Evolutionary conservation across 1,140 invertebrate species (phyloP).

Genomic region (Cyrtorhinus lividipennis): DNA sequence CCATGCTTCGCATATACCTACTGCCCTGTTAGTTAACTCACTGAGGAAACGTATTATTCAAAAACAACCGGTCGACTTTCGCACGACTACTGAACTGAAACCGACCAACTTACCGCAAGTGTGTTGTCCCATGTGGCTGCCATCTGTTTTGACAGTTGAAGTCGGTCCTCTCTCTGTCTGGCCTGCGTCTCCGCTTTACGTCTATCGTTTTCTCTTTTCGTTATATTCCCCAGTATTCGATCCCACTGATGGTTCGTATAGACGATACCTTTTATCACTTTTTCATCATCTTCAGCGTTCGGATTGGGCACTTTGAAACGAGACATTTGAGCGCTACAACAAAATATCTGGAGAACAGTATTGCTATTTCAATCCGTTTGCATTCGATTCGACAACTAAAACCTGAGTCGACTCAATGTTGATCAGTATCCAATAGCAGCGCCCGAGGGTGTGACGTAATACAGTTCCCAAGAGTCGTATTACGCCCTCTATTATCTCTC

Average conservation of each 20-base stretch:
- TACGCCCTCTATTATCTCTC: too few species aligned
- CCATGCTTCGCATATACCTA: too few species aligned
- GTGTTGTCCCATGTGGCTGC: constrained; percentile 22
- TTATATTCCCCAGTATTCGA: constrained; percentile 7
- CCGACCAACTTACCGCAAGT: constrained; percentile 17
- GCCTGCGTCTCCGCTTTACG: constrained; percentile 4
- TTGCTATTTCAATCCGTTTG: too few species aligned
- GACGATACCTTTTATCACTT: neutral
- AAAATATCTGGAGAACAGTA: too few species aligned
- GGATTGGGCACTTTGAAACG: neutral
- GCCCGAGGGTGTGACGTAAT: too few species aligned
- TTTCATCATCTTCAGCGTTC: neutral
- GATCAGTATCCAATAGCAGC: too few species aligned
- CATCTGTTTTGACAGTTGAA: constrained; percentile 20
- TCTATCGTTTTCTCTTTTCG: neutral
- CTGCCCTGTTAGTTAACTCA: too few species aligned
- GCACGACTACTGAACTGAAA: neutral
- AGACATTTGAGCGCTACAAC: too few species aligned
- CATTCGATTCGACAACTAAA: too few species aligned
- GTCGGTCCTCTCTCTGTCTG: constrained; percentile 7
- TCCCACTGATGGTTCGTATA: constrained; percentile 16
- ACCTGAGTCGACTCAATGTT: too few species aligned
- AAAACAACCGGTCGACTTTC: neutral
- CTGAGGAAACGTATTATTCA: too few species aligned
- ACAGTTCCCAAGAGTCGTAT: too few species aligned